A percentile compares a stretch with the other conserved stretches of the same genome.
Conservation (phyloP, 92 coral and sea anemone genomes). For the Pocillopora meandrina region DNA sequence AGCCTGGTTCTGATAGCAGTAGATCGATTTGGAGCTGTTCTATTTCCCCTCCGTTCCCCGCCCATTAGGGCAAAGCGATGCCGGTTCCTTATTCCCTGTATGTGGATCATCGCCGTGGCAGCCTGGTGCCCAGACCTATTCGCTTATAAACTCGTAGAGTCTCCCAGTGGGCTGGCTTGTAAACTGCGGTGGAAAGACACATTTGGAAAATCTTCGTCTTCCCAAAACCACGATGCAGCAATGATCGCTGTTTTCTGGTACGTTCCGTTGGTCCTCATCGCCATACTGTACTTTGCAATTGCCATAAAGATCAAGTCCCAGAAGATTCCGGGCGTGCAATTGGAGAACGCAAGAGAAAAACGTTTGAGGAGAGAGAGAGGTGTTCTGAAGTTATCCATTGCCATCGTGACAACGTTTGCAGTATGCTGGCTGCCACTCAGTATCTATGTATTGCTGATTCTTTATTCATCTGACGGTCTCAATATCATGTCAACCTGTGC, state of each 20-base stretch:
- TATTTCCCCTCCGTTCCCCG: conserved; percentile 22
- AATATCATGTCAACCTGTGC: background rate
- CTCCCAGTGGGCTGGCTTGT: background rate
- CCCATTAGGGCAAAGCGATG: background rate
- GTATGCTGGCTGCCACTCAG: background rate
- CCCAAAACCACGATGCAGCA: background rate
- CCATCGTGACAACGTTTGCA: conserved; percentile 17
- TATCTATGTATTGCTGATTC: background rate
- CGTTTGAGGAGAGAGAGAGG: background rate
- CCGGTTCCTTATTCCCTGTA: background rate
- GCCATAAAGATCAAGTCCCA: background rate
- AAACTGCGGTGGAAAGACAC: background rate
- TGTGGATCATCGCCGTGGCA: background rate
- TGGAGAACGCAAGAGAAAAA: background rate
- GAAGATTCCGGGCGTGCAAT: conserved; percentile 1
- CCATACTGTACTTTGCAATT: background rate
- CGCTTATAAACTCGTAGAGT: background rate
- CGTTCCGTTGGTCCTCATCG: background rate
- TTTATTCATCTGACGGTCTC: background rate
- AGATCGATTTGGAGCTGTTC: background rate
- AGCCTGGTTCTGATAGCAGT: background rate
- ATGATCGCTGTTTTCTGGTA: background rate
- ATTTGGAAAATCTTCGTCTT: background rate
- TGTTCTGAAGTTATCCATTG: conserved; percentile 17
- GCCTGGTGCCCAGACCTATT: background rate